Evolutionary conservation across 2,797 vertebrate genomes (phyloP).

Genomic region (Remorina albescens): DNA sequence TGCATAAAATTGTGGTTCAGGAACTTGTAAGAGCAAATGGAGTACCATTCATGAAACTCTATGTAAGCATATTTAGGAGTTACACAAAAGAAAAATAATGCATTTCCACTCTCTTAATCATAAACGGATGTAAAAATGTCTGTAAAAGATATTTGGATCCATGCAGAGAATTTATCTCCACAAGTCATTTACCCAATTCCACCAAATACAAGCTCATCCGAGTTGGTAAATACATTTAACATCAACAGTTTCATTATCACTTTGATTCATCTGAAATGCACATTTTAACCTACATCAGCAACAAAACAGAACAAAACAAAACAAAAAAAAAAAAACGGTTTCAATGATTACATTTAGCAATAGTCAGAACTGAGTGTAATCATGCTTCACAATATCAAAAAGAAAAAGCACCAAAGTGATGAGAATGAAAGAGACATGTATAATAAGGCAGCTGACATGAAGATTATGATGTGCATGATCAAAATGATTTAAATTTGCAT

Average conservation of each 20-base stretch:
- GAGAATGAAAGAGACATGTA: not conserved
- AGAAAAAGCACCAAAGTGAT: not conserved
- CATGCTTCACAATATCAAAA: not conserved
- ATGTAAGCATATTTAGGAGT: not conserved
- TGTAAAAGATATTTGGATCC: not conserved
- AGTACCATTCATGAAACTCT: not conserved
- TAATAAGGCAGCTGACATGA: not conserved
- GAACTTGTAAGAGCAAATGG: not conserved
- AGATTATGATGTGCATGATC: not conserved
- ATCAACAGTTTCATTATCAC: constrained; percentile 1
- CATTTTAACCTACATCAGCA: constrained; percentile 9
- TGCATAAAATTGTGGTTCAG: not conserved
- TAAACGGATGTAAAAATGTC: not conserved
- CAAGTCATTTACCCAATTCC: not conserved
- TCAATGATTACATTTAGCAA: not conserved
- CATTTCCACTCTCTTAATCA: not conserved
- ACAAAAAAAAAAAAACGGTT: too few relatives aligned
- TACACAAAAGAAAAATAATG: not conserved
- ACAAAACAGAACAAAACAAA: too few relatives aligned
- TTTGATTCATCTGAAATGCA: constrained; percentile 9
- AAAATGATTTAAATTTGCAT: not conserved
- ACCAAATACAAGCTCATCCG: not conserved
- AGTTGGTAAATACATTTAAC: constrained; percentile 4
- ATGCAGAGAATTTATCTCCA: not conserved
- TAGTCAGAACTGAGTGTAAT: not conserved